A percentile compares a stretch with the other conserved stretches of the same genome.
These are phyloP conservation scores for Lasioglossum figueresi DNA, from an alignment of 2,888 invertebrate species.

Conservation along the genomic window DNA sequence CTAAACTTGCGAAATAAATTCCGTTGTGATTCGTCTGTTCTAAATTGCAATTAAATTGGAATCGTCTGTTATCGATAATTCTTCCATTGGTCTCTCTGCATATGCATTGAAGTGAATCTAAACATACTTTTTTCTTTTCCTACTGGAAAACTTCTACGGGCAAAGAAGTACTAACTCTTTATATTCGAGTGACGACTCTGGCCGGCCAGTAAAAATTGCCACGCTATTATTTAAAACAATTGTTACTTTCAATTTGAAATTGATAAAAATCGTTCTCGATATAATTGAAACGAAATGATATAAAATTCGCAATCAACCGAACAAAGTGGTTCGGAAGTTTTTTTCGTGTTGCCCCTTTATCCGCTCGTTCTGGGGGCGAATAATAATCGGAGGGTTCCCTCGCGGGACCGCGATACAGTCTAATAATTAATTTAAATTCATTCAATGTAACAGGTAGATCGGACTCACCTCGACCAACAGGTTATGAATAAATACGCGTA, in stretches of 20 bases:
- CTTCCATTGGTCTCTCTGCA: too few relatives aligned
- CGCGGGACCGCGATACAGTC: background rate
- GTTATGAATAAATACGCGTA: constrained; percentile 42
- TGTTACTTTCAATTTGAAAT: too few relatives aligned
- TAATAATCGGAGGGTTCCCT: background rate
- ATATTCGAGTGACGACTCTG: background rate
- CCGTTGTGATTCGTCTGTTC: too few relatives aligned
- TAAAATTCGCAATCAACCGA: background rate
- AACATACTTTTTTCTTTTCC: too few relatives aligned
- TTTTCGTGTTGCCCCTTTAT: background rate
- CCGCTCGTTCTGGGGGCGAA: background rate
- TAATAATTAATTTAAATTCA: constrained; percentile 16
- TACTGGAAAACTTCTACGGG: too few relatives aligned
- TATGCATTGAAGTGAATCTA: too few relatives aligned
- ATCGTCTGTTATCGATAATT: background rate
- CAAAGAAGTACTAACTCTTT: too few relatives aligned
- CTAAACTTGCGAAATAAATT: background rate
- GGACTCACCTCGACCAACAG: constrained; percentile 15
- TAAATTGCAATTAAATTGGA: background rate
- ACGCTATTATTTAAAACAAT: background rate
- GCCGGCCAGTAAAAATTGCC: background rate
- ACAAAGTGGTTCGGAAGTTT: background rate
- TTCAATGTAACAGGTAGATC: constrained; percentile 27
- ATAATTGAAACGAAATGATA: background rate
- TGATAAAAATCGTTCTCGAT: background rate